Conservation (phyloP, 1,140 invertebrate genomes). For the Aphis craccivora region DNA sequence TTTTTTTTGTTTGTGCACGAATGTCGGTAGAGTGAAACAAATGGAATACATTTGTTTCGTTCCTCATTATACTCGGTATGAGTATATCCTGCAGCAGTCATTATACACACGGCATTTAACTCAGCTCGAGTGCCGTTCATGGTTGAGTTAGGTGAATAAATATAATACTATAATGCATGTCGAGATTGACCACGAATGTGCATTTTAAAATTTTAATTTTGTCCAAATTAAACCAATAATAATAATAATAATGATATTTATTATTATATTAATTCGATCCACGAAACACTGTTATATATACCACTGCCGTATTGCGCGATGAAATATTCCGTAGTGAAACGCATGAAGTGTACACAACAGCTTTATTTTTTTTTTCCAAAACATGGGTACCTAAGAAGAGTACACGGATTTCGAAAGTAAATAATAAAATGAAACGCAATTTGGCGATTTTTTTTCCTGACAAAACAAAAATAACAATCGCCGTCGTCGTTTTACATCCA, state of each 20-base stretch:
- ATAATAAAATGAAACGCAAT: slow-evolving; percentile 15
- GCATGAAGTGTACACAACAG: background rate
- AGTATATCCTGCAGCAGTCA: background rate
- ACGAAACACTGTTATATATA: background rate
- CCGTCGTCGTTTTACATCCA: background rate
- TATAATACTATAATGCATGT: background rate
- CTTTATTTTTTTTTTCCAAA: background rate
- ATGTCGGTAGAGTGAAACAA: background rate
- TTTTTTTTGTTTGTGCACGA: background rate
- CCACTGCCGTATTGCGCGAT: background rate
- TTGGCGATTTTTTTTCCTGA: background rate
- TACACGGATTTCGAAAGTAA: background rate
- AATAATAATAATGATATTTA: background rate
- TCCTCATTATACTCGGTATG: background rate
- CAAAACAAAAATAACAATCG: background rate
- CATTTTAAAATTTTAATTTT: background rate
- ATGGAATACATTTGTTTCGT: slow-evolving; percentile 6
- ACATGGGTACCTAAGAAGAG: background rate
- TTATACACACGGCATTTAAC: background rate
- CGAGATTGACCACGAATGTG: background rate
- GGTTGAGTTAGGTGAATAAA: background rate
- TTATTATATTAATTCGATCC: background rate
- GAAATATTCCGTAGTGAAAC: background rate
- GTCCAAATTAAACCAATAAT: background rate
- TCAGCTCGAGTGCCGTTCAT: background rate